Evolutionary conservation across 2,113 vertebrate species (phyloP).

Genomic region (Candoia aspera): DNA sequence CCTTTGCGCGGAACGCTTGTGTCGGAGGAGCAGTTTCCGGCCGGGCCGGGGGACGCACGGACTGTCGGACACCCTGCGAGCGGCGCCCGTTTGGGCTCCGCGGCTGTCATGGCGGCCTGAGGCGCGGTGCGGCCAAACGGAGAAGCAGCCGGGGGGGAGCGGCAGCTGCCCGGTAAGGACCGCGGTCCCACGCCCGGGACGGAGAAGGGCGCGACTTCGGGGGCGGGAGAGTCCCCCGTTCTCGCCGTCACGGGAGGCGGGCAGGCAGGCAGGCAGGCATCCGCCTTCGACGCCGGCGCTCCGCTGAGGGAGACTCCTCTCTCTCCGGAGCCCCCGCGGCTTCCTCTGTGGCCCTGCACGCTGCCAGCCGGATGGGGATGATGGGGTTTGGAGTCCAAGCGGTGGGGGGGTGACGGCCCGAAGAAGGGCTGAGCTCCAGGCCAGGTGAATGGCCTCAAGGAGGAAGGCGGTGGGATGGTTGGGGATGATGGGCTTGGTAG

Average conservation of each 20-base stretch:
- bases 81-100: not conserved
- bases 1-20: not conserved
- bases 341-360: not conserved
- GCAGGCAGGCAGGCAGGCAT: not conserved
- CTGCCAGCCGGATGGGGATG: not conserved
- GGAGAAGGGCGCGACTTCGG: not conserved
- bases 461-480: not conserved
- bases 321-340: not conserved
- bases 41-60: not conserved
- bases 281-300: not conserved
- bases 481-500: not conserved
- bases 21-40: not conserved
- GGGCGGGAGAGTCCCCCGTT: not conserved
- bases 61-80: not conserved
- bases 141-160: not conserved
- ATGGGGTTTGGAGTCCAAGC: not conserved
- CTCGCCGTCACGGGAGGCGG: no score
- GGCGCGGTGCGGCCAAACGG: not conserved
- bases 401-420: not conserved
- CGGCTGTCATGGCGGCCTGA: slow-evolving; percentile 24
- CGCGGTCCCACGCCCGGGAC: not conserved
- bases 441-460: not conserved
- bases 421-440: not conserved
- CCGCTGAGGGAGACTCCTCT: not conserved
- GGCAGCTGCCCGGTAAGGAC: not conserved